Evolutionary conservation across 2,797 vertebrate species (phyloP).

Genomic region (Pyrocephalus nanus): DNA sequence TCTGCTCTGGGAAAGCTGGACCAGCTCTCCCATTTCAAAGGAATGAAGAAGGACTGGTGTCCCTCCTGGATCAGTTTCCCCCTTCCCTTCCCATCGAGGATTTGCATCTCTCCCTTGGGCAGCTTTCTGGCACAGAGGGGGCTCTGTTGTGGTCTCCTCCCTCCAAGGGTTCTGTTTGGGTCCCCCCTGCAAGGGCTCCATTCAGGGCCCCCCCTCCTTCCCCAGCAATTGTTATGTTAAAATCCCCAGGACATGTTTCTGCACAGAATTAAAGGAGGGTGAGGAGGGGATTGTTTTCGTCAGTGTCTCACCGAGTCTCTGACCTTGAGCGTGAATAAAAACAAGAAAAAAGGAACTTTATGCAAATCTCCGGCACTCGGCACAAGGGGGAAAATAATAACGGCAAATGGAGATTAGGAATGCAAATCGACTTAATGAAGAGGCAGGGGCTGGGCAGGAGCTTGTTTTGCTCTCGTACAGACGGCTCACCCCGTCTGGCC

Average conservation of each 20-base stretch:
- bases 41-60: not conserved
- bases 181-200: not conserved
- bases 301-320: slow-evolving; percentile 67
- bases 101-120: slow-evolving; percentile 28
- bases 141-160: slow-evolving; percentile 24
- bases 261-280: slow-evolving; percentile 63
- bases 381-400: slow-evolving; percentile 71
- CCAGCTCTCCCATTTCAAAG: not conserved
- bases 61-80: not conserved
- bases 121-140: slow-evolving; percentile 14
- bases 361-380: slow-evolving; percentile 60
- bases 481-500: not conserved
- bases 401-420: slow-evolving; percentile 70
- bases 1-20: not conserved
- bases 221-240: slow-evolving; percentile 62
- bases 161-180: not conserved
- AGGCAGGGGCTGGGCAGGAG: slow-evolving; percentile 51
- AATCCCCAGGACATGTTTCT: slow-evolving; percentile 66
- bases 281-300: slow-evolving; percentile 68
- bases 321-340: slow-evolving; percentile 72
- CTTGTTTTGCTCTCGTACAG: slow-evolving; percentile 52
- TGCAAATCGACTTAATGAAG: slow-evolving; percentile 70
- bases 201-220: not conserved
- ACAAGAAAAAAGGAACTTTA: slow-evolving; percentile 74
- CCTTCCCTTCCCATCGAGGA: not conserved